A percentile compares a stretch with the other conserved stretches of the same genome.
Conservation (phyloP, 2,888 invertebrate species). For the Tolmerus cingulatus region DNA sequence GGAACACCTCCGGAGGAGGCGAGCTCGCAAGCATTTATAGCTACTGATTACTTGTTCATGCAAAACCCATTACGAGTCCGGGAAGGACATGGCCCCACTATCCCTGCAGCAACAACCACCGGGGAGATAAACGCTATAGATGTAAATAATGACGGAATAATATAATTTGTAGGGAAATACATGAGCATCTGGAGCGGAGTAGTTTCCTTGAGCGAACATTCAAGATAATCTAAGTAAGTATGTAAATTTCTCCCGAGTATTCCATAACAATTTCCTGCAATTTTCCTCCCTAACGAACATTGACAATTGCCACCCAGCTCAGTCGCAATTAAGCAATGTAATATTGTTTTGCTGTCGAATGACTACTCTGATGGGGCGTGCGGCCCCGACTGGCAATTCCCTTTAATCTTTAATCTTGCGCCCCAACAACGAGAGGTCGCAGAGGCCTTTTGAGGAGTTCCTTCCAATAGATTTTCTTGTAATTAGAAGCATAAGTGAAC, state of each 20-base stretch:
- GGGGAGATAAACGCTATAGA: not conserved
- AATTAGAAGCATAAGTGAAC: not conserved
- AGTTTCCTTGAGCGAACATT: not conserved
- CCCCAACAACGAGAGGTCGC: not conserved
- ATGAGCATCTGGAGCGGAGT: not conserved
- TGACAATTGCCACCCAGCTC: not conserved
- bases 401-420: not conserved
- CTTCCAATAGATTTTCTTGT: not conserved
- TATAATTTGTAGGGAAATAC: not conserved
- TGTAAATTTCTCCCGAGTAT: not conserved
- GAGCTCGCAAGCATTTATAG: not conserved
- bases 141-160: not conserved
- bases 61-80: not conserved
- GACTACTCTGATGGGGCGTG: not conserved
- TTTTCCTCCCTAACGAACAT: not conserved
- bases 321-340: not conserved
- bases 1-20: not conserved
- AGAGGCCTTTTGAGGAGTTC: not conserved
- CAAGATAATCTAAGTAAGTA: not conserved
- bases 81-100: not conserved
- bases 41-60: not conserved
- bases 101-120: not conserved
- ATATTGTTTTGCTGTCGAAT: not conserved
- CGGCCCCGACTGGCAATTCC: not conserved
- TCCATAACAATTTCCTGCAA: not conserved